phyloP scores from a whole-genome alignment of 2,888 invertebrate genomes.

The Patella ulyssiponensis region DNA sequence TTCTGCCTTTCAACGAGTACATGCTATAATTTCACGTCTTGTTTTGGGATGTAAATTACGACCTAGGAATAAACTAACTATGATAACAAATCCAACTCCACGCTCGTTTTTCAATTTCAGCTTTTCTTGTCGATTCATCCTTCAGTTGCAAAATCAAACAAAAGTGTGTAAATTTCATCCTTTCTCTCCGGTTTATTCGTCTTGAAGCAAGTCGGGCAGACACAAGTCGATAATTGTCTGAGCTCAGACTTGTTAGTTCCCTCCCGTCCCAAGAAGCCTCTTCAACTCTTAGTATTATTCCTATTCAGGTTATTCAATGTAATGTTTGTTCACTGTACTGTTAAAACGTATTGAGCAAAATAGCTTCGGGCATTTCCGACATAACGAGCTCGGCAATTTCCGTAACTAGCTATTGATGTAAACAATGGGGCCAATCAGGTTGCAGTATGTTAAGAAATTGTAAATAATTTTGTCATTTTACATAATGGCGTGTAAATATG shows the following conservation, averaged over 20 bases:
- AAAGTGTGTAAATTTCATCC: not conserved
- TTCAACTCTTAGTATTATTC: not conserved
- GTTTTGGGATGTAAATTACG: slow-evolving; percentile 25
- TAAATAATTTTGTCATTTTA: not conserved
- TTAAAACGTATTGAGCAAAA: slow-evolving; percentile 9
- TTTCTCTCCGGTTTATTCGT: too few species aligned
- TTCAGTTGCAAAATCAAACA: not conserved
- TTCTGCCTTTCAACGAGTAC: slow-evolving; percentile 1
- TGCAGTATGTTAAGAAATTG: slow-evolving; percentile 9
- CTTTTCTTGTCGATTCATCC: slow-evolving; percentile 14
- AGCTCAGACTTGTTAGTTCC: too few species aligned
- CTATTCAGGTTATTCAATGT: not conserved
- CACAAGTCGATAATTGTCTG: too few species aligned
- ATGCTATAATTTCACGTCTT: slow-evolving; percentile 28
- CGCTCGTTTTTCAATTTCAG: slow-evolving; percentile 16
- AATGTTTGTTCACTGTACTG: slow-evolving; percentile 1
- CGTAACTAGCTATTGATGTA: not conserved
- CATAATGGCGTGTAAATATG: not conserved
- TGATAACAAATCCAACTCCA: slow-evolving; percentile 18
- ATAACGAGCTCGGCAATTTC: slow-evolving; percentile 11
- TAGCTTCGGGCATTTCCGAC: slow-evolving; percentile 9
- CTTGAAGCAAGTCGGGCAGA: too few species aligned
- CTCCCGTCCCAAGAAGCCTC: too few species aligned
- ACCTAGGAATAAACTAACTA: slow-evolving; percentile 19
- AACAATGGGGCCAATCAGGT: slow-evolving; percentile 1